A percentile compares a stretch with the other conserved stretches of the same genome.
phyloP scores from a whole-genome alignment of 2,113 vertebrate genomes.

The Holacanthus passer region DNA sequence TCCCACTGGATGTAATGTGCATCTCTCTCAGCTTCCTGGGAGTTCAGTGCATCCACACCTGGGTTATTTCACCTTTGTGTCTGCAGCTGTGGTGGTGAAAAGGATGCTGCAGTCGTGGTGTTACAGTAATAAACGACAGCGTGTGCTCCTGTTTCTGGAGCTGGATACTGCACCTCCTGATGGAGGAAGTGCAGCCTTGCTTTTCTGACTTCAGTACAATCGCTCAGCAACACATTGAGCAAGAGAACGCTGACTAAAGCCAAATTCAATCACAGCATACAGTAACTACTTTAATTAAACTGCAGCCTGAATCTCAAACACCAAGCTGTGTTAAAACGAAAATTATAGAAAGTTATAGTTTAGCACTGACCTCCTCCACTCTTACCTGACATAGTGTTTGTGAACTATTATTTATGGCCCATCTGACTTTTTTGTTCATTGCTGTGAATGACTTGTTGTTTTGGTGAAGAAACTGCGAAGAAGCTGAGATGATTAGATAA shows the following conservation, averaged over 20 bases:
- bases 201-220: not conserved
- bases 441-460: not conserved
- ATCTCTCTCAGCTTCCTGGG: slow-evolving; percentile 22
- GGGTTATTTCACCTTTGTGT: slow-evolving; percentile 30
- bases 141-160: not conserved
- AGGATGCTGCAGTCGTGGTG: not conserved
- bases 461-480: not conserved
- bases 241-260: not conserved
- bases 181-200: not conserved
- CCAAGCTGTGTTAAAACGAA: not conserved
- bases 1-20: slow-evolving; percentile 33
- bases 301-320: not conserved
- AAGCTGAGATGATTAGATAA: not conserved
- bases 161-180: not conserved
- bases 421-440: not conserved
- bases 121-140: not conserved
- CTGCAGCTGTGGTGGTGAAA: slow-evolving; percentile 2
- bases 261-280: slow-evolving; percentile 2
- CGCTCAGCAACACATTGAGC: not conserved
- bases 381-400: not conserved
- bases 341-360: not conserved
- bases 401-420: not conserved
- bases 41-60: slow-evolving; percentile 35
- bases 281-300: not conserved
- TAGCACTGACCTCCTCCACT: not conserved